Evolutionary conservation across 2,888 invertebrate species (phyloP).

Genomic region (Acleris holmiana): DNA sequence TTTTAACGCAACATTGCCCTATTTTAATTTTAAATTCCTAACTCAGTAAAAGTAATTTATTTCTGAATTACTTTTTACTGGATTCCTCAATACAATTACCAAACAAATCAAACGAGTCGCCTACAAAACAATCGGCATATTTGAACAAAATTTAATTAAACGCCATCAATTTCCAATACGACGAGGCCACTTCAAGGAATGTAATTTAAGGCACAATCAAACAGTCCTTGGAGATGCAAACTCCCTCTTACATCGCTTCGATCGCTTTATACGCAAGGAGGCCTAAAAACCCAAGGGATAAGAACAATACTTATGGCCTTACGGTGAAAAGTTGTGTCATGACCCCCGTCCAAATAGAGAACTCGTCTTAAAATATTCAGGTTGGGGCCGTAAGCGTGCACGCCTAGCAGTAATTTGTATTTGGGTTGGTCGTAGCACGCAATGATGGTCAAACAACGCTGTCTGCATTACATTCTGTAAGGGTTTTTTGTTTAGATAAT

Average conservation of each 20-base stretch:
- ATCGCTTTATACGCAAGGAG: conserved; percentile 60
- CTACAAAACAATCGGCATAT: conserved; percentile 5
- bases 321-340: conserved; percentile 45
- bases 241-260: conserved; percentile 44
- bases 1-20: too few species aligned
- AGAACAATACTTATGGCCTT: conserved; percentile 51
- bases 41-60: too few species aligned
- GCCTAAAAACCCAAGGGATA: conserved; percentile 53
- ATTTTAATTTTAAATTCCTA: too few species aligned
- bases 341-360: conserved; percentile 54
- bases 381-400: conserved; percentile 66
- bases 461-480: conserved; percentile 39
- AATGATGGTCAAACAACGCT: conserved; percentile 57
- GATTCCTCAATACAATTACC: background rate
- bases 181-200: conserved; percentile 23
- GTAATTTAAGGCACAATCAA: conserved; percentile 35
- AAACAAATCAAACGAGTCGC: background rate
- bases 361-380: conserved; percentile 71
- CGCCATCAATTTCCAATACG: conserved; percentile 11
- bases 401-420: conserved; percentile 67
- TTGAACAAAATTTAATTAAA: background rate
- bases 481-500: conserved; percentile 21
- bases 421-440: conserved; percentile 69
- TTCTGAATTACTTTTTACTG: too few species aligned
- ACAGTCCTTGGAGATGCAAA: conserved; percentile 27